Evolutionary conservation across 1,140 invertebrate genomes (phyloP), one percentile per base, ranked within the genome.

Genomic region (Drosophila obscura): DNA sequence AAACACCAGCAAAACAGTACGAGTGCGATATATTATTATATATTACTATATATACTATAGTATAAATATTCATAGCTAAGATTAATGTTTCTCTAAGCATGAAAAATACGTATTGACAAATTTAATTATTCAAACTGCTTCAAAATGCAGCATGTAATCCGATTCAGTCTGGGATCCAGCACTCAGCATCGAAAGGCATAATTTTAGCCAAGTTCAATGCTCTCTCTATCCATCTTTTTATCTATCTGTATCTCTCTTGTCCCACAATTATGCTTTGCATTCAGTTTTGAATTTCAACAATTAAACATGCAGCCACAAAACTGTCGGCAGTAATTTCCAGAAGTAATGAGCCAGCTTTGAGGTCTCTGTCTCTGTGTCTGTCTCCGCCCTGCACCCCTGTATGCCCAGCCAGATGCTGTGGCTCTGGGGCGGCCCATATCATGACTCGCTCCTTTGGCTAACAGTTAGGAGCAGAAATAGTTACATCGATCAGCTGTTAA

Each of bases 401-500:
- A 8, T 31, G 6, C 7, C 28, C 28, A 1, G 28, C 28, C 28
- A 31, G 28, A 31, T 39, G 11, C 35, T 39, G 35, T 31, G 31
- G 0, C 31, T 9, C 7, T 9, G 8, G 7, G 2, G 2, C 9
- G 9, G 26, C 5, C 5, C 26, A 28, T 7, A 28, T 24, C 41
- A 26, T 13, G 43, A 43, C 16, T 45, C 26, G 45, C 50, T 44
- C 19, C 16, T 16, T n/a, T 4, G 26, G 44, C 28, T 9, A 41
- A 57, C 64, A 26, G 62, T 48, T 66, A 69, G 22, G 19, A 26
- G 35, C 59, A 63, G 41, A 31, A 68, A 22, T 69, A 68, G 64
- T 68, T 69, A 57, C 67, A 72, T 60, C 19, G 68, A 61, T 72
- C 68, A 72, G 66, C 67, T 72, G 68, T 43, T 58, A 46, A 61